phyloP scores from a whole-genome alignment of 2,888 invertebrate genomes.

The Tenthredo distinguenda region DNA sequence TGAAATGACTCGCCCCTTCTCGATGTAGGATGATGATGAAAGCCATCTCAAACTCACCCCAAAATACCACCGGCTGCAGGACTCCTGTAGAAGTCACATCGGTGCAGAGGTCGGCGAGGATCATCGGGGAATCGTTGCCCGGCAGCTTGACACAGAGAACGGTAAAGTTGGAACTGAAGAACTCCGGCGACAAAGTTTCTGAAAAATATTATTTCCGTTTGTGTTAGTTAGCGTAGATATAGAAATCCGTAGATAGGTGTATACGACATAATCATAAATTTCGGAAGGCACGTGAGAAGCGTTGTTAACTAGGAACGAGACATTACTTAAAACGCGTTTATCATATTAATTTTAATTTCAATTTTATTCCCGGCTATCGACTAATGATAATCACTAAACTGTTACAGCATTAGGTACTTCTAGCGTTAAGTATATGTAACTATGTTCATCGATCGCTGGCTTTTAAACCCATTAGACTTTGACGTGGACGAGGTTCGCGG shows the following conservation, averaged over 20 bases:
- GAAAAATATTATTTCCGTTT: conserved; percentile 70
- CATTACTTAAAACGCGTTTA: not conserved
- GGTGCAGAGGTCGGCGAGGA: conserved; percentile 87
- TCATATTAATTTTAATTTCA: not conserved
- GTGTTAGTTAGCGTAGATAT: not conserved
- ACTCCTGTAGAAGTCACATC: conserved; percentile 94
- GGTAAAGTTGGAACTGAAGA: conserved; percentile 95
- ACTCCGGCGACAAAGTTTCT: conserved; percentile 96
- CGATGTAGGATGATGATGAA: conserved; percentile 51
- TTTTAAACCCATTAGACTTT: not conserved
- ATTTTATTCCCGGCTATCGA: not conserved
- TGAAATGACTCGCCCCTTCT: not conserved
- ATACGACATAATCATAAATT: not conserved
- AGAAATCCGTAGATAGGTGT: not conserved
- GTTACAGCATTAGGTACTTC: not conserved
- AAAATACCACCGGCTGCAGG: conserved; percentile 92
- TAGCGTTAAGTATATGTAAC: not conserved
- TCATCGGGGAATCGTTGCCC: conserved; percentile 90
- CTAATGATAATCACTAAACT: not conserved
- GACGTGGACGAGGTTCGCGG: not conserved
- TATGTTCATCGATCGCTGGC: not conserved
- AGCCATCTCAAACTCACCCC: conserved; percentile 83
- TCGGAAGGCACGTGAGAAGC: not conserved
- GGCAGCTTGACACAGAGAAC: conserved; percentile 90
- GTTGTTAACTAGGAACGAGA: not conserved